Base-by-base conservation (phyloP, 2,113 vertebrate genomes). In the Mugil cephalus region DNA sequence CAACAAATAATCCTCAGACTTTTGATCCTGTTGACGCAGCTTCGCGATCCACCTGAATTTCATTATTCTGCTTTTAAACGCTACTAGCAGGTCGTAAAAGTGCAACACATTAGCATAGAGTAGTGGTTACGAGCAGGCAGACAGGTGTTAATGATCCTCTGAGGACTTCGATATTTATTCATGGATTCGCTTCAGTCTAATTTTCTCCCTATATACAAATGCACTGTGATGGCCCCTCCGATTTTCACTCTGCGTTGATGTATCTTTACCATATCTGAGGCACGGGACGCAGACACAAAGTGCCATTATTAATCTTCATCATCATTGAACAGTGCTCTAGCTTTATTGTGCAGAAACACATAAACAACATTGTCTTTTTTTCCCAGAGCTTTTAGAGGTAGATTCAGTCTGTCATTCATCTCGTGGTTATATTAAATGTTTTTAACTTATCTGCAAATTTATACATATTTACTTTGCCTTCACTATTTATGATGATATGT, bases 81-180 rank as follows among this genome's bases (percentile, higher is more conserved):
- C 51, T 42, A 69, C 38, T 64, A 54, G 80, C 61, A 34, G 74
- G 74, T 83, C 79, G 39, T 75, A 68, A 87, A 75, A 66, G 79
- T 83, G 78, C 45, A 63, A 9, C 3, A 48, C 48, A 90, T 90
- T 91, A 85, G 72, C 88, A 91, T 87, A 88, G 59, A 77, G 75
- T 72, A 47, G 79, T 80, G 40, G 67, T 69, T 79, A 61, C 46
- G 72, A 79, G 70, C 76, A 64, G 86, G 46, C 62, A 71, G 83
- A 89, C 77, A 88, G 84, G 87, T 88, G 83, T 84, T 86, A 87
- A 89, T 88, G 75, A 89, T 88, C 68, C 87, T 85, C 85, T n/a
- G 15, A 83, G 89, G 89, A 87, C 81, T 43, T 48, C 3, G 10
- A 85, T 77, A 87, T 91, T 88, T 90, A 90, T 91, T 88, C 85